Percentiles rank a stretch among this genome's conserved stretches.
These are phyloP conservation scores for Amphiprion clarkii DNA, from an alignment of 2,797 vertebrate species.

Conservation along the genomic window DNA sequence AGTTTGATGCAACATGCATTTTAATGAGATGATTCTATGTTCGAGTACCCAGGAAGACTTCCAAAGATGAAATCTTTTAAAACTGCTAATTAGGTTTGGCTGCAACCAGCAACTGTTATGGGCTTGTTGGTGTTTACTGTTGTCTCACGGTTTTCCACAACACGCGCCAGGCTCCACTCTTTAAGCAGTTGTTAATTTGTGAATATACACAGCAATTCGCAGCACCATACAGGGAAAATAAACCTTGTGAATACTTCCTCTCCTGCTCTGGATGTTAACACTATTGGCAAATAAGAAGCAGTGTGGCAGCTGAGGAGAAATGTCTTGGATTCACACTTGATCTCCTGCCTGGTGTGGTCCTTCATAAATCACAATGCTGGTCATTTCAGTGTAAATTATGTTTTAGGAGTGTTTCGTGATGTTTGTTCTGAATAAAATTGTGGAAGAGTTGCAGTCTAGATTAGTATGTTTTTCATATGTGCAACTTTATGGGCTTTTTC, in stretches of 20 bases:
- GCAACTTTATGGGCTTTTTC: background rate
- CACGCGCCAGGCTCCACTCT: background rate
- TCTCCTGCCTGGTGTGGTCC: background rate
- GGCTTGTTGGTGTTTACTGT: background rate
- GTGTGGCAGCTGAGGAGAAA: slow-evolving; percentile 36
- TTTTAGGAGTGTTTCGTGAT: slow-evolving; percentile 1
- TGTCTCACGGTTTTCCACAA: slow-evolving; percentile 16
- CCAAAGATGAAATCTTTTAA: slow-evolving; percentile 11
- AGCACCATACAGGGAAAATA: slow-evolving; percentile 32
- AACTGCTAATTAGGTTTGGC: slow-evolving; percentile 14
- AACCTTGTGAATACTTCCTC: slow-evolving; percentile 23
- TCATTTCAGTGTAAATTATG: background rate
- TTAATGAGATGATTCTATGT: slow-evolving; percentile 40
- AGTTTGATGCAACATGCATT: slow-evolving; percentile 30
- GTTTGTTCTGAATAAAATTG: background rate
- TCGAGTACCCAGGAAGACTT: background rate
- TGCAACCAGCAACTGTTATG: background rate
- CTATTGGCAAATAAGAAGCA: slow-evolving; percentile 52
- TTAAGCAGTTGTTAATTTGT: slow-evolving; percentile 38
- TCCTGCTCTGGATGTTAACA: slow-evolving; percentile 26
- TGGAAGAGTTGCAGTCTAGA: background rate
- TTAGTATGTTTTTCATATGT: slow-evolving; percentile 29
- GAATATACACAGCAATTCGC: slow-evolving; percentile 25
- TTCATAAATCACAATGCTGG: slow-evolving; percentile 4
- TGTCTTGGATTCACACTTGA: slow-evolving; percentile 15